phyloP scores from a whole-genome alignment of 37 sponge, comb jelly and placozoan species.

The Beroe forskalii region DNA sequence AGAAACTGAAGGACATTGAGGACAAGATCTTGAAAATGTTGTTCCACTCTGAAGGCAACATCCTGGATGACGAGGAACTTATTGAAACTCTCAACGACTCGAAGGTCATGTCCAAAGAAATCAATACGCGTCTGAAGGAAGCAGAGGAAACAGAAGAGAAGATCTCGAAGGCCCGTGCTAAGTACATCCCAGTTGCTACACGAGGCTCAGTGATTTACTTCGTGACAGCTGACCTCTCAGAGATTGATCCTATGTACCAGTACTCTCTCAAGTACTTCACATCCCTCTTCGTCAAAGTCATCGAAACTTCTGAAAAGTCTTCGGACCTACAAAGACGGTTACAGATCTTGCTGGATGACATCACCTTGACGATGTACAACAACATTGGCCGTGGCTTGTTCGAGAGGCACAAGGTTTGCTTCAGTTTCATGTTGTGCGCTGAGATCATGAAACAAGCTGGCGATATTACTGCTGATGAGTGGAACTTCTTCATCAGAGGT shows the following conservation, averaged over 20 bases:
- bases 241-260: constrained; percentile 99
- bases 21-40: constrained; percentile 89
- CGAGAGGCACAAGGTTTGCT: constrained; percentile 95
- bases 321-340: constrained; percentile 79
- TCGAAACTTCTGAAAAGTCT: constrained; percentile 88
- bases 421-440: constrained; percentile 95
- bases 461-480: constrained; percentile 78
- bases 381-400: constrained; percentile 95
- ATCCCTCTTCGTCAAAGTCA: constrained; percentile 80
- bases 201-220: constrained; percentile 97
- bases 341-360: constrained; percentile 75
- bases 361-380: constrained; percentile 83
- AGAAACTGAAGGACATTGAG: constrained; percentile 94
- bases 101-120: constrained; percentile 88
- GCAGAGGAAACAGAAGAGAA: constrained; percentile 93
- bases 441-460: constrained; percentile 90
- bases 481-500: constrained; percentile 98
- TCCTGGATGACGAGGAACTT: constrained; percentile 94
- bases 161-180: constrained; percentile 89
- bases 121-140: constrained; percentile 82
- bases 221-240: constrained; percentile 90
- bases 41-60: constrained; percentile 96
- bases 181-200: constrained; percentile 91
- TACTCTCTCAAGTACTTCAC: constrained; percentile 98
- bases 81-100: constrained; percentile 87